Evolutionary conservation across 2,888 invertebrate species (phyloP).

Genomic region (Mechanitis messenoides): DNA sequence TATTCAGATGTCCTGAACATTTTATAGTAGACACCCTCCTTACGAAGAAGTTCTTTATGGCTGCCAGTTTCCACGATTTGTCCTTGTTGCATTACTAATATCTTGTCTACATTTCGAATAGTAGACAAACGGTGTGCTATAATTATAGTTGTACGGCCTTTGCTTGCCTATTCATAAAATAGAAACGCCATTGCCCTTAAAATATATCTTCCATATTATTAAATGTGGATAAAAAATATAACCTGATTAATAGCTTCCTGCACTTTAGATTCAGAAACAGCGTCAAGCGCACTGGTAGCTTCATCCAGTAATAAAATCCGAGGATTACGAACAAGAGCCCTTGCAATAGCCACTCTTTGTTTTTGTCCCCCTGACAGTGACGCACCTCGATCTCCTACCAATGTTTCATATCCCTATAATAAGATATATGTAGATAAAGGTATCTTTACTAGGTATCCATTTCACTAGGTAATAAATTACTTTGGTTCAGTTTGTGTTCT

Average conservation of each 20-base stretch:
- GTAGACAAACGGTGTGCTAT: slow-evolving; percentile 89
- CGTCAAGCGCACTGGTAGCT: slow-evolving; percentile 93
- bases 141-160: slow-evolving; percentile 85
- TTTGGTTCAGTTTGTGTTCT: too few relatives aligned
- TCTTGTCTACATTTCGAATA: slow-evolving; percentile 77
- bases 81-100: slow-evolving; percentile 75
- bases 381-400: slow-evolving; percentile 89
- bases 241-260: slow-evolving; percentile 86
- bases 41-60: slow-evolving; percentile 78
- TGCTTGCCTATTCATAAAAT: slow-evolving; percentile 69
- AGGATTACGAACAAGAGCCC: slow-evolving; percentile 88
- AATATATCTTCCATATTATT: background rate
- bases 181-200: background rate
- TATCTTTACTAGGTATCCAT: too few relatives aligned
- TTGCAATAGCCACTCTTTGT: slow-evolving; percentile 91
- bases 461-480: too few relatives aligned
- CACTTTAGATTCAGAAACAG: slow-evolving; percentile 89
- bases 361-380: slow-evolving; percentile 92
- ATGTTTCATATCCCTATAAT: slow-evolving; percentile 83
- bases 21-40: slow-evolving; percentile 77
- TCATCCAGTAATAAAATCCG: slow-evolving; percentile 88
- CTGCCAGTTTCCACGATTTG: slow-evolving; percentile 80
- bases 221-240: background rate
- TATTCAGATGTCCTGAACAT: slow-evolving; percentile 55
- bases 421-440: too few relatives aligned